A percentile compares a stretch with the other conserved stretches of the same genome.
Conservation (phyloP, 2,888 invertebrate species). For the Orchesella flavescens region DNA sequence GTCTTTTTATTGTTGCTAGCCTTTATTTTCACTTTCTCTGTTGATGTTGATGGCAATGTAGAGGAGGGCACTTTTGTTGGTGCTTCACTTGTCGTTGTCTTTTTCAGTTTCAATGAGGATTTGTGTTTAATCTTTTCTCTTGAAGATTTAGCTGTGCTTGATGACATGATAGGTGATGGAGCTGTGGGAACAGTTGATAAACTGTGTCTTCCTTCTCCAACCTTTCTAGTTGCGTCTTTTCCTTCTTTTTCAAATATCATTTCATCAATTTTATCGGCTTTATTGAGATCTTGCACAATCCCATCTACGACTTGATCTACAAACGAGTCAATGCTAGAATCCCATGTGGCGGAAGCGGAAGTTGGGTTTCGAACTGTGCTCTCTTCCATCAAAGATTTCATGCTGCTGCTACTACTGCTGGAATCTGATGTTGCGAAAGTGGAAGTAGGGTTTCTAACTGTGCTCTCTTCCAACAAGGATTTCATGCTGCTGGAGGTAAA, state of each 20-base stretch:
- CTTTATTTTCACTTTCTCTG: constrained; percentile 16
- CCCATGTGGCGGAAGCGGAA: constrained; percentile 41
- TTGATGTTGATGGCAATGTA: not conserved
- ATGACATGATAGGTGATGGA: not conserved
- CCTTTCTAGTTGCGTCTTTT: not conserved
- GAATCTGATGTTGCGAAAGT: not conserved
- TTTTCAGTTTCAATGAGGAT: not conserved
- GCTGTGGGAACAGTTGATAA: not conserved
- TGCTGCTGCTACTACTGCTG: not conserved
- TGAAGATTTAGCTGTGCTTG: not conserved
- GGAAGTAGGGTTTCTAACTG: no score
- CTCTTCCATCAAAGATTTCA: not conserved
- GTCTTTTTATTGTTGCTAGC: not conserved
- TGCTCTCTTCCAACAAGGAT: not conserved
- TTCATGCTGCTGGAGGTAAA: not conserved
- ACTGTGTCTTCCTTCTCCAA: not conserved
- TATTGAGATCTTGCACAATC: constrained; percentile 60
- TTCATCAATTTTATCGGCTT: constrained; percentile 57
- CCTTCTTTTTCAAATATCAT: constrained; percentile 33
- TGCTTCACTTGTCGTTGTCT: not conserved
- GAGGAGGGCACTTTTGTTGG: not conserved
- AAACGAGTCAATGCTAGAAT: constrained; percentile 59
- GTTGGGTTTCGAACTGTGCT: constrained; percentile 1
- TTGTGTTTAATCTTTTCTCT: constrained; percentile 9
- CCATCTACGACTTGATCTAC: constrained; percentile 65